These are phyloP conservation scores for Spheniscus humboldti DNA, from an alignment of 2,797 vertebrate genomes.

Conservation along the genomic window DNA sequence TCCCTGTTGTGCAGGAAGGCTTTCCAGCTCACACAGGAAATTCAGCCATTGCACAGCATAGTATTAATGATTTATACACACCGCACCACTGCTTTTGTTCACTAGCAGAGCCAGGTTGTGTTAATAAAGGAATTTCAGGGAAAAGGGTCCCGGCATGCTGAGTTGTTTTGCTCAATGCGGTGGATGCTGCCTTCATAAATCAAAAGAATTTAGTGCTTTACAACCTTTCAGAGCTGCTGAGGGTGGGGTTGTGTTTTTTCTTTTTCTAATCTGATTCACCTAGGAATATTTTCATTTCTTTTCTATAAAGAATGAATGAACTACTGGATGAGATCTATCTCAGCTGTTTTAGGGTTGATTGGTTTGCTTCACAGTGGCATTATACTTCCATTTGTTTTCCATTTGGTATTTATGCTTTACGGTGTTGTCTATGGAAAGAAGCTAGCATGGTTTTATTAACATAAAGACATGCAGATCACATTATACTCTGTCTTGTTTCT, in stretches of 20 bases:
- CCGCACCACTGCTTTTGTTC: constrained; percentile 70
- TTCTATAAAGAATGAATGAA: constrained; percentile 65
- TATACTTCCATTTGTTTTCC: constrained; percentile 59
- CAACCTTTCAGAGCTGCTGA: constrained; percentile 41
- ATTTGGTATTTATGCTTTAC: constrained; percentile 58
- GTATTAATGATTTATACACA: constrained; percentile 79
- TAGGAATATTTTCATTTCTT: constrained; percentile 62
- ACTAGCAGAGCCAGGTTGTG: constrained; percentile 56
- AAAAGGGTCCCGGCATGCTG: constrained; percentile 53
- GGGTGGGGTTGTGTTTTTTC: not conserved
- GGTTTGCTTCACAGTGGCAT: constrained; percentile 46
- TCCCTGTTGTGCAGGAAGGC: constrained; percentile 70
- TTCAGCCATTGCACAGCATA: constrained; percentile 61
- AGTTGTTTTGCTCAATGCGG: constrained; percentile 58
- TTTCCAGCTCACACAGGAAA: constrained; percentile 71
- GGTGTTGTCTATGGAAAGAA: constrained; percentile 51
- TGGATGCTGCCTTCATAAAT: constrained; percentile 69
- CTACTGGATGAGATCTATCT: constrained; percentile 40
- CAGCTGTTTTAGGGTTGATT: constrained; percentile 61
- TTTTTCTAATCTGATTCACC: constrained; percentile 59
- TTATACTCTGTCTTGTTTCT: constrained; percentile 11
- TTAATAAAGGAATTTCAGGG: constrained; percentile 74
- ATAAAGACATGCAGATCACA: constrained; percentile 63
- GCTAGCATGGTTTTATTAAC: constrained; percentile 52
- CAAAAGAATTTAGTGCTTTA: constrained; percentile 68